Conservation (phyloP, 2,797 vertebrate species). For the Scleropages formosus region DNA sequence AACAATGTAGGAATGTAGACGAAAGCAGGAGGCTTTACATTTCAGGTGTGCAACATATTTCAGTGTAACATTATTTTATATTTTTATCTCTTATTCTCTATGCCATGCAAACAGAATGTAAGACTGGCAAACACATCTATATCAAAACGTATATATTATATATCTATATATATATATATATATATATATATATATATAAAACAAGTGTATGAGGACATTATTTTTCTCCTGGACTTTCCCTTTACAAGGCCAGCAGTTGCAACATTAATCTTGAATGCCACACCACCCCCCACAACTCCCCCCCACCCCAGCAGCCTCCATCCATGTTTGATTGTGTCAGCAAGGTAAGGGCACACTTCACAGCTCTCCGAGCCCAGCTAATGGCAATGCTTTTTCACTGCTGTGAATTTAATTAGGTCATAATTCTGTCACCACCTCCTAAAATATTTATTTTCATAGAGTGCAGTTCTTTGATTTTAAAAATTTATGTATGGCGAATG, state of each 20-base stretch:
- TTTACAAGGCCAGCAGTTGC: conserved; percentile 22
- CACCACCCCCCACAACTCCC: conserved; percentile 24
- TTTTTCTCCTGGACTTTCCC: conserved; percentile 16
- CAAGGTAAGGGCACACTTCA: conserved; percentile 20
- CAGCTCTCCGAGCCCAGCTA: conserved; percentile 31
- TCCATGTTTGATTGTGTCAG: conserved; percentile 20
- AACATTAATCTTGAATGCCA: conserved; percentile 31
- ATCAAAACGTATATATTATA: background rate
- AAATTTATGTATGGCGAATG: conserved; percentile 29
- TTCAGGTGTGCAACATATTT: background rate
- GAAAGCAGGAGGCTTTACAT: background rate
- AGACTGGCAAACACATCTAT: background rate
- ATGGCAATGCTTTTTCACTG: conserved; percentile 39
- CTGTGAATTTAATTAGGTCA: conserved; percentile 54
- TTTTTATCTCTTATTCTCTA: too few relatives aligned
- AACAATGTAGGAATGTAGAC: background rate
- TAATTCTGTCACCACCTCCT: conserved; percentile 51
- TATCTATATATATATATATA: background rate
- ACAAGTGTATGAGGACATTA: background rate
- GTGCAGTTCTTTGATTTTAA: conserved; percentile 49
- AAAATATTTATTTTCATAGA: conserved; percentile 59
- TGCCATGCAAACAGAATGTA: background rate
- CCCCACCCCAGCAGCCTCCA: background rate
- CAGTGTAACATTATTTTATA: too few relatives aligned
- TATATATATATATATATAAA: background rate